A percentile compares a stretch with the other conserved stretches of the same genome.
These are phyloP conservation scores for Acrobasis repandana DNA, from an alignment of 2,888 invertebrate species.

Conservation along the genomic window DNA sequence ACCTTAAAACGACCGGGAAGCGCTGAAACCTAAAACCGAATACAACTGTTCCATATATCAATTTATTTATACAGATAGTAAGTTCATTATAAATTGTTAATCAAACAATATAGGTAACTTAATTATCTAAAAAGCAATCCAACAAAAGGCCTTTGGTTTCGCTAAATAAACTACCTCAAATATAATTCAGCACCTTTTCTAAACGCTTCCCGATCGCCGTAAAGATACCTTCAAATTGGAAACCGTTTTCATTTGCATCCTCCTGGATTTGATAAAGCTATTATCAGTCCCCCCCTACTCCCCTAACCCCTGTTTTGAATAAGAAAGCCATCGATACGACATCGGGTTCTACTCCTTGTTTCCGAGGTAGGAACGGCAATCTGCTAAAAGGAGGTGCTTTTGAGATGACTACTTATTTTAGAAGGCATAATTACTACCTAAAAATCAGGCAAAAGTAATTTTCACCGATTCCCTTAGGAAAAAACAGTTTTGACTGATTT, in stretches of 20 bases:
- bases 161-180: not conserved
- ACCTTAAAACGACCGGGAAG: too few relatives aligned
- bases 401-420: not conserved
- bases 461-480: too few relatives aligned
- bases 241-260: conserved; percentile 22
- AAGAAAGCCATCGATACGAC: conserved; percentile 25
- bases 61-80: too few relatives aligned
- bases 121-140: too few relatives aligned
- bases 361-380: not conserved
- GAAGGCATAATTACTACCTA: too few relatives aligned
- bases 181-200: not conserved
- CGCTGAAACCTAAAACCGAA: too few relatives aligned
- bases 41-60: too few relatives aligned
- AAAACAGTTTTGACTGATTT: too few relatives aligned
- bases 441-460: too few relatives aligned
- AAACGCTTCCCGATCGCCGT: not conserved
- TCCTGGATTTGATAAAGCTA: conserved; percentile 29
- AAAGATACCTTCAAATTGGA: conserved; percentile 17
- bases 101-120: too few relatives aligned
- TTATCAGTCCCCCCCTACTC: conserved; percentile 21
- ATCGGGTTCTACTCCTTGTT: not conserved
- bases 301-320: conserved; percentile 29
- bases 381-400: not conserved
- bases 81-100: too few relatives aligned
- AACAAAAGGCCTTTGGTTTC: not conserved